Evolutionary conservation across 2,113 vertebrate genomes (phyloP), one percentile per base, ranked within the genome.

Genomic region (Cryptotis parvus): DNA sequence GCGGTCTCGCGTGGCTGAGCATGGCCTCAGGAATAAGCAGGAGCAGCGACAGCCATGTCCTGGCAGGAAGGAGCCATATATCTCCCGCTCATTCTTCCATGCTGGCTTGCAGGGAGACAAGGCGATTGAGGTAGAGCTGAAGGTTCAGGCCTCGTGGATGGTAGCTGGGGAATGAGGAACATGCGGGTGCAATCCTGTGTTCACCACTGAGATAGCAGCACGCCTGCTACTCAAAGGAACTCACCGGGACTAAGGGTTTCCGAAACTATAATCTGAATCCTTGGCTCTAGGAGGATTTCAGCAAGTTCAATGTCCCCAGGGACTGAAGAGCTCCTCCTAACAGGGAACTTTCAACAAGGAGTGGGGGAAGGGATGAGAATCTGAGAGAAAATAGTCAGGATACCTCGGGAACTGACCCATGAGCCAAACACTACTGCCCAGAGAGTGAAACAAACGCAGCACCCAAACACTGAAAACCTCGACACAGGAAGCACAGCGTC

Each of bases 181-280:
- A 31, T 35, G 31, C 24, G 20, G 29, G 1, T 18, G 49, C 26
- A 0, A 22, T 24, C 24, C 55, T 58, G 55, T 10, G 10, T 9
- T 20, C 12, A 66, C 6, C 4, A 31, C 7, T 3, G 49, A 26
- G 20, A 9, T 9, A 0, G 0, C 1, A 3, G n/a, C 12, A 58
- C 4, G 55, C 18, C 22, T 58, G 55, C 24, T 18, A 1, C 22
- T 1, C 27, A n/a, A 45, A 35, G 9, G 27, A n/a, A 43, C 4
- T 33, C 70, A 41, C 6, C 3, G 27, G 12, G 45, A 83, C 35
- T 1, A n/a, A 27, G 5, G 52, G 24, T 66, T 27, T 80, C 26
- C 22, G 24, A 85, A 75, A 70, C 41, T 20, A 5, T 31, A 29
- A 45, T 7, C 20, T 58, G 82, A 76, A 29, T 14, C 22, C 37